Base-by-base conservation (phyloP, 2,797 vertebrate species). In the Oryzias sinensis region DNA sequence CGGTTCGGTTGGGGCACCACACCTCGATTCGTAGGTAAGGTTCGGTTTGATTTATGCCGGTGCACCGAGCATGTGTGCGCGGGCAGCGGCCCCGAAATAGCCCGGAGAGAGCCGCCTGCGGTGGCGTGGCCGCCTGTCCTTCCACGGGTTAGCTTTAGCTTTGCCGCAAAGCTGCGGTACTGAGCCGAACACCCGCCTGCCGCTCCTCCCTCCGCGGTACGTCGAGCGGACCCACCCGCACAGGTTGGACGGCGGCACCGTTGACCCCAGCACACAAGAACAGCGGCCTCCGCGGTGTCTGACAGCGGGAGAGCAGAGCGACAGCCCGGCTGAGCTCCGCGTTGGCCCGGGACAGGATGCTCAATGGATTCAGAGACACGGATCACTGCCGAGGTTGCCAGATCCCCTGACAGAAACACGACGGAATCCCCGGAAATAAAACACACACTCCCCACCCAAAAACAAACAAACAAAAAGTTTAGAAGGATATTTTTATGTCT, bases 111-210 rank as follows among this genome's bases (percentile, higher is more conserved):
- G 66, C 72, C 15, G 27, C 51, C 51, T 45, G 62, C 43, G 64
- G 56, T 63, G 76, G 82, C 83, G 80, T 74, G 75, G 74, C 68
- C 54, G 76, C 41, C 65, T 58, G 76, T 75, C 72, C 65, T 49
- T 20, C 17, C 65, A 5, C 70, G 61, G 74, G 62, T 59, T 82
- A 76, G 79, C 79, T 43, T 80, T 83, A 81, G 74, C 71, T 84
- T 67, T 81, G 85, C 81, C 83, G 83, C 84, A 83, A 83, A 70
- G 79, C 72, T 82, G 83, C 83, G 53, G 77, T 49, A 9, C 67
- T 52, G 45, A 6, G 14, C 25, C 4, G 37, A 3, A 49, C 24
- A 24, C 43, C 65, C 25, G 59, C 48, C 73, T 40, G 58, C 49
- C 47, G 58, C 44, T 53, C 55, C 62, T 53, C 53, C 61, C 65